Evolutionary conservation across 1,140 invertebrate genomes (phyloP).

Genomic region (Tachypleus tridentatus): DNA sequence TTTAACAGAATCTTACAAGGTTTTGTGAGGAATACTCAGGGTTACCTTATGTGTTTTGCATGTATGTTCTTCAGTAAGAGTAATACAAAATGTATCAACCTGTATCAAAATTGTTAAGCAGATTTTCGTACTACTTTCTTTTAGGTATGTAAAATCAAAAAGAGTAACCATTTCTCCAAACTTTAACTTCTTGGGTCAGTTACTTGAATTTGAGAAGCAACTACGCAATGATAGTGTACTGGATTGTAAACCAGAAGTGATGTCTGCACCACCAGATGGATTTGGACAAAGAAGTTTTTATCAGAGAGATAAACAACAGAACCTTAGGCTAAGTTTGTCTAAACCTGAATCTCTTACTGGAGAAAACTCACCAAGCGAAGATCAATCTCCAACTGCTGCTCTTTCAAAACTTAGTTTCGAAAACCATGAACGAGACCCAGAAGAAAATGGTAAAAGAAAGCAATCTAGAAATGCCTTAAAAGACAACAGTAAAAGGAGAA

Average conservation of each 20-base stretch:
- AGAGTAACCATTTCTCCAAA: conserved; percentile 42
- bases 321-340: conserved; percentile 10
- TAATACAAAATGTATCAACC: no score
- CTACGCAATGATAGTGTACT: conserved; percentile 25
- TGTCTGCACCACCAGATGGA: conserved; percentile 7
- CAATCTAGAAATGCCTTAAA: no score
- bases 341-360: conserved; percentile 7
- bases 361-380: not conserved
- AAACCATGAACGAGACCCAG: conserved; percentile 14
- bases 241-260: conserved; percentile 16
- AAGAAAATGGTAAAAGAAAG: not conserved
- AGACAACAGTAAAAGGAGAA: no score
- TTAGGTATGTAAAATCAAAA: conserved; percentile 38
- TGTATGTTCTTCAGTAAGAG: no score
- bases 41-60: no score
- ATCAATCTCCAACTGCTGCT: conserved; percentile 34
- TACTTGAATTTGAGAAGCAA: conserved; percentile 43
- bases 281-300: not conserved
- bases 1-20: no score
- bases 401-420: conserved; percentile 34
- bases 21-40: no score
- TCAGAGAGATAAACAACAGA: conserved; percentile 7
- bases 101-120: no score
- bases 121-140: no score
- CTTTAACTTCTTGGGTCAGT: conserved; percentile 50